Base-by-base conservation (phyloP, 2,797 vertebrate genomes). In the Aselliscus stoliczkanus region DNA sequence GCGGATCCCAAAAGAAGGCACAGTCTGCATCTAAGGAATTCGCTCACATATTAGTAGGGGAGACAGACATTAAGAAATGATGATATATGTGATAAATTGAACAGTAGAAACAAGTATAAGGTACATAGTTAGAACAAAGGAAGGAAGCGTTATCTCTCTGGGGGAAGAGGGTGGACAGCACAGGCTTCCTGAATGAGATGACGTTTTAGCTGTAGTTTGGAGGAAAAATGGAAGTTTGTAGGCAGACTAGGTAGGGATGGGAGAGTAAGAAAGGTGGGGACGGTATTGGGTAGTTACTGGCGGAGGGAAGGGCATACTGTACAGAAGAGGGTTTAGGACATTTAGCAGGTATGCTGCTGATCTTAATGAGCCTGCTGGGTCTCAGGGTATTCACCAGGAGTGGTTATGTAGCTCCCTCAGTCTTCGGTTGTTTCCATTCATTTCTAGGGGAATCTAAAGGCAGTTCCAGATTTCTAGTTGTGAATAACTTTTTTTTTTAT, bases 111-210 rank as follows among this genome's bases (percentile, higher is more conserved):
- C 34, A 94, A 93, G n/a, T 60, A 31, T 79, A 67, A 83, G 29
- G 37, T 79, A 31, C 37, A 75, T 42, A 89, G 34, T 94, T 88
- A 80, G 65, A 84, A 69, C 10, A 58, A 82, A 90, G 75, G 84
- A 79, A 80, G 39, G 82, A 37, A 47, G 12, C 2, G 1, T 54
- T 83, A 34, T 44, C 4, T 90, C 34, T 83, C 42, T 75, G 17
- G 77, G 25, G 67, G 67, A 88, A 87, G 81, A 44, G 6, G 27
- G 50, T 90, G 58, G 44, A 31, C 34, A 72, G 44, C 44, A 44
- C 65, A 80, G 67, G 8, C 39, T 94, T 87, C 70, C 70, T 95
- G 56, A 94, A 21, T 83, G 84, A 92, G 56, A 44, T 50, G 89
- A 81, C 47, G 54, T 90, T 88, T 92, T 82, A 95, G 56, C 42